phyloP scores from a whole-genome alignment of 2,888 invertebrate species.

The Melanotus villosus region DNA sequence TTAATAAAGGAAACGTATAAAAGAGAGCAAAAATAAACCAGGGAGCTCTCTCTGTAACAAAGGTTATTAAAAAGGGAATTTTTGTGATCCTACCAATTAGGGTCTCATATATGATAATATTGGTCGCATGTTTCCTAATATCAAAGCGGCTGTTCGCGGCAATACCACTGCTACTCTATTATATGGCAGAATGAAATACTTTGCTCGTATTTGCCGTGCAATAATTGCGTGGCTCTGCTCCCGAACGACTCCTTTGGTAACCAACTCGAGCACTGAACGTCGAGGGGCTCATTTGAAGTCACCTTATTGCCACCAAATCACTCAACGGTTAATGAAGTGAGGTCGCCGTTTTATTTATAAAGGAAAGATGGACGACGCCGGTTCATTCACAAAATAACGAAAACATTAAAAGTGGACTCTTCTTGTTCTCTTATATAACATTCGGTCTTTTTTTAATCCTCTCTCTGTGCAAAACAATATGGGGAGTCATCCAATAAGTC shows the following conservation, averaged over 20 bases:
- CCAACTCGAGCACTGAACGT: conserved; percentile 13
- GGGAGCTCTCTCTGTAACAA: conserved; percentile 20
- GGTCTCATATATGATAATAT: conserved; percentile 42
- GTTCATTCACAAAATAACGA: conserved; percentile 4
- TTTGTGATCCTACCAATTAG: conserved; percentile 43
- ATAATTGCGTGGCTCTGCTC: conserved; percentile 27
- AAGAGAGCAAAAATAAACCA: conserved; percentile 10
- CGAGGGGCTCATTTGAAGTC: conserved; percentile 19
- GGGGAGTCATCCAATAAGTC: conserved; percentile 54
- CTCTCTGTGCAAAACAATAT: conserved; percentile 25
- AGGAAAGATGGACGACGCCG: neutral
- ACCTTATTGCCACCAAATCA: conserved; percentile 19
- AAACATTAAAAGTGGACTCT: conserved; percentile 11
- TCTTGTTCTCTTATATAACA: neutral
- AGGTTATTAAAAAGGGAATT: conserved; percentile 35
- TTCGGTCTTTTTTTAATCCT: conserved; percentile 12
- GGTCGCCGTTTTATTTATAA: conserved; percentile 15
- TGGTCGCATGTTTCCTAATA: conserved; percentile 20
- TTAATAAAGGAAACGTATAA: conserved; percentile 17
- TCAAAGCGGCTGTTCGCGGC: conserved; percentile 32
- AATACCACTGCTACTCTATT: conserved; percentile 6
- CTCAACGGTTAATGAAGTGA: conserved; percentile 9
- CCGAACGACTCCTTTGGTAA: conserved; percentile 24
- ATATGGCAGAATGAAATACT: conserved; percentile 27
- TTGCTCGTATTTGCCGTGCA: conserved; percentile 27